Evolutionary conservation across 2,888 invertebrate genomes (phyloP).

Genomic region (Cephus sareptanus): DNA sequence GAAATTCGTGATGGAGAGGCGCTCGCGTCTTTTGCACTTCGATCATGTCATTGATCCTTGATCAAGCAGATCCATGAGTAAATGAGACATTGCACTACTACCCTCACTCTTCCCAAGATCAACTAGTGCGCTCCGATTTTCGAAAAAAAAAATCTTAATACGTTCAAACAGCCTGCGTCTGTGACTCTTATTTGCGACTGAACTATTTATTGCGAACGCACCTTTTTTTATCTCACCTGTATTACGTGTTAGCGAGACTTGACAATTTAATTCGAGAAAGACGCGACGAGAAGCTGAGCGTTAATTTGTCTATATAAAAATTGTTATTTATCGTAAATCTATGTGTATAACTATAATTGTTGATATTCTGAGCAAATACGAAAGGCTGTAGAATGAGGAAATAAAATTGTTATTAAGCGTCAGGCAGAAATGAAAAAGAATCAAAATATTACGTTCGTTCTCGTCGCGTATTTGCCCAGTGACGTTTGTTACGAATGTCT

Average conservation of each 20-base stretch:
- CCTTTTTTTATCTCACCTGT: not conserved
- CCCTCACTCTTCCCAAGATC: not conserved
- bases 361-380: not conserved
- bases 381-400: not conserved
- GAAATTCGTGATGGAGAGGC: not conserved
- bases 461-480: not conserved
- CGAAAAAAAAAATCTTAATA: not conserved
- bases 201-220: not conserved
- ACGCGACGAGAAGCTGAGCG: not conserved
- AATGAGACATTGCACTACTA: not conserved
- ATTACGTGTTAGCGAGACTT: not conserved
- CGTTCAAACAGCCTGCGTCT: not conserved
- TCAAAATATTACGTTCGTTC: not conserved
- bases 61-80: not conserved
- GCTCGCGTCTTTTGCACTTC: not conserved
- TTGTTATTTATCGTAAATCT: not conserved
- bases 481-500: not conserved
- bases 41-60: not conserved
- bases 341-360: not conserved
- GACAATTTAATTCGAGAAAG: not conserved
- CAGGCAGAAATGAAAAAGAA: not conserved
- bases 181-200: constrained; percentile 4
- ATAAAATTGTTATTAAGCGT: not conserved
- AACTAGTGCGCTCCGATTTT: not conserved
- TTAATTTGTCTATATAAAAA: not conserved